Percentiles rank a stretch among this genome's conserved stretches.
Evolutionary conservation across 2,113 vertebrate genomes (phyloP).

Genomic region (Aphelocoma coerulescens): DNA sequence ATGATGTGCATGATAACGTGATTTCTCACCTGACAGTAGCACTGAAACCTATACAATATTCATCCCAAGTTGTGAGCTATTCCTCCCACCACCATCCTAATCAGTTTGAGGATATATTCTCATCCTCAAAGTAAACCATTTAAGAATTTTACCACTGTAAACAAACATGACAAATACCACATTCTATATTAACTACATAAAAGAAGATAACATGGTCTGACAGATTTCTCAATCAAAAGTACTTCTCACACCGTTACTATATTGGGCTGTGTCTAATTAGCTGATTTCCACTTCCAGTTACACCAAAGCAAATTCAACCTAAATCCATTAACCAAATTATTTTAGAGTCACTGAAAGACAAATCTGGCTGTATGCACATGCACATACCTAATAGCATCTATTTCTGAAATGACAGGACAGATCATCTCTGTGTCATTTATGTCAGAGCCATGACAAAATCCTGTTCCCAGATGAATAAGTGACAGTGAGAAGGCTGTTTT

Average conservation of each 20-base stretch:
- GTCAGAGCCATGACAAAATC: conserved; percentile 65
- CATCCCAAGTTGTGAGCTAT: background rate
- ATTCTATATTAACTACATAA: background rate
- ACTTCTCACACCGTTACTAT: background rate
- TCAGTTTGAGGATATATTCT: background rate
- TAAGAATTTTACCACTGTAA: background rate
- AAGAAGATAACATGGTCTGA: background rate
- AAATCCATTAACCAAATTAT: background rate
- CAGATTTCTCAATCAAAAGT: conserved; percentile 43
- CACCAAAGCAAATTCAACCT: background rate
- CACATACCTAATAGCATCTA: background rate
- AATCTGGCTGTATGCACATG: background rate
- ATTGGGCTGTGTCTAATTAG: background rate
- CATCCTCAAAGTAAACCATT: background rate
- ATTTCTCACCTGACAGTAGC: background rate
- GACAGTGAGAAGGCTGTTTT: conserved; percentile 81
- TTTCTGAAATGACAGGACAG: conserved; percentile 49
- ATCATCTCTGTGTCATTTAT: conserved; percentile 66
- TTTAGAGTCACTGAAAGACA: background rate
- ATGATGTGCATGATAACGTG: background rate
- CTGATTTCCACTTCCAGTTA: background rate
- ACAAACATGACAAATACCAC: conserved; percentile 4
- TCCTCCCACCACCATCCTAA: background rate
- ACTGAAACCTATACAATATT: background rate
- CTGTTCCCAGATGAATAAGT: conserved; percentile 75